Evolutionary conservation across 2,888 invertebrate genomes (phyloP).

Genomic region (Carpatolechia fugitivella): DNA sequence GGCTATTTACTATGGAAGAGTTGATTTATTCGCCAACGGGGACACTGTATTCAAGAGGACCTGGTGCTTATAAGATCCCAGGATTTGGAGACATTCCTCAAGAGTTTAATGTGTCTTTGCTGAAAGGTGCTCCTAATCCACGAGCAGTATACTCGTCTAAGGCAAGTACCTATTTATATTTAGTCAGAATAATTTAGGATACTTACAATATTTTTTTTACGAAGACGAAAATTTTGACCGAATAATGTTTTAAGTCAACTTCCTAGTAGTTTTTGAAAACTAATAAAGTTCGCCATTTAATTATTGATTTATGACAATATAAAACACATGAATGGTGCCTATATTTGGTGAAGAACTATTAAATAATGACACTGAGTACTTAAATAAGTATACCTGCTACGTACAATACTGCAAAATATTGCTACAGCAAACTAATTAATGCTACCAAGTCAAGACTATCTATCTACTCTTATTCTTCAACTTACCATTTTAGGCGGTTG

Average conservation of each 20-base stretch:
- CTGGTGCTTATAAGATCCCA: conserved; percentile 96
- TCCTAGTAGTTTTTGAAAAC: too few species aligned
- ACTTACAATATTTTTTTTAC: too few species aligned
- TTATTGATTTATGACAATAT: too few species aligned
- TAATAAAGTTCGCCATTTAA: too few species aligned
- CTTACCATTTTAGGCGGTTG: conserved; percentile 85
- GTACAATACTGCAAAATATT: too few species aligned
- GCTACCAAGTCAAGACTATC: not conserved
- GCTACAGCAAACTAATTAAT: not conserved
- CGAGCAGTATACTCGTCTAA: conserved; percentile 97
- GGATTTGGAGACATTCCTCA: conserved; percentile 94
- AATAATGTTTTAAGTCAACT: too few species aligned
- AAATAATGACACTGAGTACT: too few species aligned
- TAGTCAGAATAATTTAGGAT: too few species aligned
- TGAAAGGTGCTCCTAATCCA: conserved; percentile 94
- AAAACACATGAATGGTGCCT: too few species aligned
- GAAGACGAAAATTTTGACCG: too few species aligned
- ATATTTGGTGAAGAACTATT: too few species aligned
- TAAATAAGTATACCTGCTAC: too few species aligned
- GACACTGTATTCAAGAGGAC: conserved; percentile 89
- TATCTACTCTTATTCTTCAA: not conserved
- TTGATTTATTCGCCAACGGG: conserved; percentile 92
- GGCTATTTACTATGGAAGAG: conserved; percentile 94
- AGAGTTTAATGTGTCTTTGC: conserved; percentile 94
- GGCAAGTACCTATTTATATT: conserved; percentile 68